Percentiles rank a stretch among this genome's conserved stretches.
phyloP scores from a whole-genome alignment of 2,113 vertebrate species.

The Ictalurus furcatus region DNA sequence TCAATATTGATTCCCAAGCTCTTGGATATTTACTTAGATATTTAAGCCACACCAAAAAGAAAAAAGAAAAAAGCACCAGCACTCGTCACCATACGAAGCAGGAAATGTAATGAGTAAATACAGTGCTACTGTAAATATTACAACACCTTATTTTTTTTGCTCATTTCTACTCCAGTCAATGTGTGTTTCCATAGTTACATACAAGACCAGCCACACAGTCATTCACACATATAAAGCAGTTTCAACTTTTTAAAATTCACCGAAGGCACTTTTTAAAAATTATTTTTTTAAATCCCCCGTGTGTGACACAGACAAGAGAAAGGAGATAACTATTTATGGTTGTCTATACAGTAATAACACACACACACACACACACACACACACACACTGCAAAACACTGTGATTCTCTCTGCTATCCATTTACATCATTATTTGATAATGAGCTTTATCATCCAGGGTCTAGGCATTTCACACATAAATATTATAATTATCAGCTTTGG shows the following conservation, averaged over 20 bases:
- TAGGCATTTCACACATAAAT: conserved; percentile 14
- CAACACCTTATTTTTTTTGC: neutral
- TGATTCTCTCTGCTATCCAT: neutral
- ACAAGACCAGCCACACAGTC: neutral
- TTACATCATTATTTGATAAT: conserved; percentile 20
- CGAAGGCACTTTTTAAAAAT: neutral
- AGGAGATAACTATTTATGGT: neutral
- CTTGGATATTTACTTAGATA: conserved; percentile 17
- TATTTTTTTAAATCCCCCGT: neutral
- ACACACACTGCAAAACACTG: neutral
- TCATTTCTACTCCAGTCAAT: neutral
- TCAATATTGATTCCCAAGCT: conserved; percentile 15
- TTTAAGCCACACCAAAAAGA: neutral
- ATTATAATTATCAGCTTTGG: conserved; percentile 32
- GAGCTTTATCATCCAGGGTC: conserved; percentile 24
- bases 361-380: neutral
- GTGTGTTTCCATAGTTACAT: conserved; percentile 18
- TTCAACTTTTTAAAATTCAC: conserved; percentile 7
- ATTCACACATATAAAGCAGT: neutral
- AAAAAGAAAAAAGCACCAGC: neutral
- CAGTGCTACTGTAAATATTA: neutral
- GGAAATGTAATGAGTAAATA: conserved; percentile 6
- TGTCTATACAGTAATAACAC: neutral
- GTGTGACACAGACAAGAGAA: neutral
- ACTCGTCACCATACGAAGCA: neutral